These are phyloP conservation scores for Anthopleura sola DNA, from an alignment of 64 coral and sea anemone species.

Conservation along the genomic window DNA sequence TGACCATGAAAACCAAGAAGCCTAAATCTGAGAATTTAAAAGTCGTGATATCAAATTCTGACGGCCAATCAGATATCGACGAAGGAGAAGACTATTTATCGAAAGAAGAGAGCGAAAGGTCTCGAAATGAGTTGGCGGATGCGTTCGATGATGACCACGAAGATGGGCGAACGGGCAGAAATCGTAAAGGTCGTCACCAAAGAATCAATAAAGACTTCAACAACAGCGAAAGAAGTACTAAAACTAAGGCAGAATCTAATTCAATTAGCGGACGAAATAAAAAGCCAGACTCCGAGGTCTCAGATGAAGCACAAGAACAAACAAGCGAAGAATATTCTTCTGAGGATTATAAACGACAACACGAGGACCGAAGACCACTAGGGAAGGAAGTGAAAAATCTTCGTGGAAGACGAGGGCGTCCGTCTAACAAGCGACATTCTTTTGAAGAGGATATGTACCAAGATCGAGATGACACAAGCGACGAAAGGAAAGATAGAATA, in stretches of 20 bases:
- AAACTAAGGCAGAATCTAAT: neutral
- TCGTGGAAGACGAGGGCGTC: neutral
- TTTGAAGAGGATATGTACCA: slow-evolving; percentile 10
- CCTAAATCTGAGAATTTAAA: neutral
- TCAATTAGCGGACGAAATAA: neutral
- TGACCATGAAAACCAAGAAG: slow-evolving; percentile 5
- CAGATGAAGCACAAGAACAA: neutral
- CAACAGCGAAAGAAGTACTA: neutral
- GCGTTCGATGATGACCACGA: neutral
- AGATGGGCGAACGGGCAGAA: neutral
- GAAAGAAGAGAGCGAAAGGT: neutral
- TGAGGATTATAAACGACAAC: neutral
- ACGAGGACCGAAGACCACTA: neutral
- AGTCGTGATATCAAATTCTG: neutral
- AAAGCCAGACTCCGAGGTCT: neutral
- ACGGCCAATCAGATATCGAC: neutral
- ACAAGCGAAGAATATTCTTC: neutral
- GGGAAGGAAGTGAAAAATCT: neutral
- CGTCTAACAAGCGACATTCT: neutral
- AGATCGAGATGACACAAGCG: neutral
- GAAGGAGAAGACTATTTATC: neutral
- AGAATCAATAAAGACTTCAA: neutral
- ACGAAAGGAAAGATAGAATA: neutral
- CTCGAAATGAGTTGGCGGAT: neutral
- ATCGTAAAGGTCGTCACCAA: neutral